These are phyloP conservation scores for Scophthalmus maximus DNA, from an alignment of 2,113 vertebrate genomes.

Conservation along the genomic window DNA sequence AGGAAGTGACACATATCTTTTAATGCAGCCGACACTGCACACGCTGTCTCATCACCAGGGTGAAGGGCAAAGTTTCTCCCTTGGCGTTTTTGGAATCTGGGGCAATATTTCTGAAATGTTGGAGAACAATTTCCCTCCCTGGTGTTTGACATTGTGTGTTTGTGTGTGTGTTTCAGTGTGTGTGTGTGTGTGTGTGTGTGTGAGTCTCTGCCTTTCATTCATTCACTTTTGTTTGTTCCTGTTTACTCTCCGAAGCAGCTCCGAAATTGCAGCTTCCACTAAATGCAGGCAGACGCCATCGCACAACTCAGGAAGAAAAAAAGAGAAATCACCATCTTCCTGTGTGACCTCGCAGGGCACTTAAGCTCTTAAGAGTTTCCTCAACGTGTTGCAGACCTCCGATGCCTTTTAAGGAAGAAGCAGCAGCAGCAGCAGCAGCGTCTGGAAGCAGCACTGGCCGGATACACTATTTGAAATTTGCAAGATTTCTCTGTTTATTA, in stretches of 20 bases:
- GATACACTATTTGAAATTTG: too few species aligned
- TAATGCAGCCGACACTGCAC: too few species aligned
- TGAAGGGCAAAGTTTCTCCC: too few species aligned
- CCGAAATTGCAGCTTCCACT: conserved; percentile 28
- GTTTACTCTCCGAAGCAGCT: conserved; percentile 55
- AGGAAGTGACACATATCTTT: too few species aligned
- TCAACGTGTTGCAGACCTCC: neutral
- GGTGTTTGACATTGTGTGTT: too few species aligned
- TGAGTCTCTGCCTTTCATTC: neutral
- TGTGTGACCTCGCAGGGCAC: too few species aligned
- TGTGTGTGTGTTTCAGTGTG: neutral
- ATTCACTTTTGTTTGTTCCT: conserved; percentile 55
- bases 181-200: neutral
- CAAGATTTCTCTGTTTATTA: too few species aligned
- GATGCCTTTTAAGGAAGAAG: conserved; percentile 38
- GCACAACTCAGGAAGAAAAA: conserved; percentile 11
- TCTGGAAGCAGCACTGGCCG: too few species aligned
- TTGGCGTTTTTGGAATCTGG: too few species aligned
- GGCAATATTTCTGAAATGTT: too few species aligned
- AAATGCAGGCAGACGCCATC: conserved; percentile 8
- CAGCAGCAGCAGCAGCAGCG: neutral
- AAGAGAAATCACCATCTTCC: conserved; percentile 28
- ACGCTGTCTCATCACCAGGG: too few species aligned
- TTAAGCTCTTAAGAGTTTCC: neutral
- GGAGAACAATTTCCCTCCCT: too few species aligned